Evolutionary conservation across 2,797 vertebrate species (phyloP).

Genomic region (Erpetoichthys calabaricus): DNA sequence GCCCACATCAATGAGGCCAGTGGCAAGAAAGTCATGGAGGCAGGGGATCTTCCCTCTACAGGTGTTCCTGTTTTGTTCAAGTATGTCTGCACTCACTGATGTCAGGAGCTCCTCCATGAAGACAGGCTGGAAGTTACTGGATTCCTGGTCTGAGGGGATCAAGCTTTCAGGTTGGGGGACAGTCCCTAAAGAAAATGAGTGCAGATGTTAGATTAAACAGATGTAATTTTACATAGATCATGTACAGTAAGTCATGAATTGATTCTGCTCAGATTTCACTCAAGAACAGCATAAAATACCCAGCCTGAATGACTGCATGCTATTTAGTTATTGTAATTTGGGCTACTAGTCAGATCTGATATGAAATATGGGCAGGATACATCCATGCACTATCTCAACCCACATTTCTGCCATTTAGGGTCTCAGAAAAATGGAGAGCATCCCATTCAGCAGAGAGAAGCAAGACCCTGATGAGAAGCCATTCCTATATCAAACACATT

Average conservation of each 20-base stretch:
- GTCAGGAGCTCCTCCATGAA: slow-evolving; percentile 31
- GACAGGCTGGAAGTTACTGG: slow-evolving; percentile 20
- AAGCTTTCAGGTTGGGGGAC: slow-evolving; percentile 60
- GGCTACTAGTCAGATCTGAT: too few species aligned
- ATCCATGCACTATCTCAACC: too few species aligned
- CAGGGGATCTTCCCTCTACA: slow-evolving; percentile 45
- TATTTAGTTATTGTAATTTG: too few species aligned
- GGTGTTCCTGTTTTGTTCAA: slow-evolving; percentile 26
- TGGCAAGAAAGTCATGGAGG: slow-evolving; percentile 45
- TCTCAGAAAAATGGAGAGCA: too few species aligned
- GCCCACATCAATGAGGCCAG: slow-evolving; percentile 34
- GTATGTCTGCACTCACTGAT: slow-evolving; percentile 24
- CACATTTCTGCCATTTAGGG: too few species aligned
- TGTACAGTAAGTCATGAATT: not conserved
- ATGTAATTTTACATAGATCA: slow-evolving; percentile 5
- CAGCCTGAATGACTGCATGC: not conserved
- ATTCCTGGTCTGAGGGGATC: slow-evolving; percentile 33
- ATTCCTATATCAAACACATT: too few species aligned
- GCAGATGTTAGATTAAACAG: not conserved
- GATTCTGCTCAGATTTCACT: not conserved
- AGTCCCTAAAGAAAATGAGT: slow-evolving; percentile 37
- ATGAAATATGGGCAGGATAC: too few species aligned
- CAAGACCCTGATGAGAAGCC: too few species aligned
- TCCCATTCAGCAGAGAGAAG: too few species aligned
- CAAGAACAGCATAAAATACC: not conserved